A percentile compares a stretch with the other conserved stretches of the same genome.
These are phyloP conservation scores for Apostichopus leukothele DNA, from an alignment of 53 echinoderm and acorn worm species.

Conservation along the genomic window DNA sequence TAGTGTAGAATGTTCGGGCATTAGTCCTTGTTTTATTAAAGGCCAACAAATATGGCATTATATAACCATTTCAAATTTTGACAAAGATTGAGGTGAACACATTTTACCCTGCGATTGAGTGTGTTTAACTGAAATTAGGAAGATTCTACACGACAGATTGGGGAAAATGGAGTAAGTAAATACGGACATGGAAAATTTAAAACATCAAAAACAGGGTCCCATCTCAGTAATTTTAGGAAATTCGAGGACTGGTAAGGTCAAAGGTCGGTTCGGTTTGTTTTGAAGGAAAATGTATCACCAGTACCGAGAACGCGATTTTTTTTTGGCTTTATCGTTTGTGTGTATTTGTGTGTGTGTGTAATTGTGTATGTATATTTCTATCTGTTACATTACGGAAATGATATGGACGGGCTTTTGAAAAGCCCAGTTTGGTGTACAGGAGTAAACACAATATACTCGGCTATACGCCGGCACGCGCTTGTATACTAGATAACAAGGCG, in stretches of 20 bases:
- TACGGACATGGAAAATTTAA: background rate
- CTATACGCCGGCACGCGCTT: too few species aligned
- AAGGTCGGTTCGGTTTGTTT: slow-evolving; percentile 29
- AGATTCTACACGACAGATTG: background rate
- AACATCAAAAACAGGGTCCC: background rate
- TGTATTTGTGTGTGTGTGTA: too few species aligned
- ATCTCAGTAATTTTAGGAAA: slow-evolving; percentile 8
- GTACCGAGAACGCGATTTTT: too few species aligned
- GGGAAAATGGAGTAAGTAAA: background rate
- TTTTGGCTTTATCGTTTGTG: too few species aligned
- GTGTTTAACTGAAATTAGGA: background rate
- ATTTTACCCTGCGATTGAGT: background rate
- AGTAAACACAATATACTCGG: too few species aligned
- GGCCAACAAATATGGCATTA: background rate
- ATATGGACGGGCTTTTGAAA: too few species aligned
- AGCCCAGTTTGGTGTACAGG: too few species aligned
- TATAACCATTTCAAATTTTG: background rate
- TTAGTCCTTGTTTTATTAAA: background rate
- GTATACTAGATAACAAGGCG: too few species aligned
- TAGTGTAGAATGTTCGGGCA: background rate
- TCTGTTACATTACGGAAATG: too few species aligned
- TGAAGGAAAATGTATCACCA: background rate
- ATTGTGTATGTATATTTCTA: too few species aligned
- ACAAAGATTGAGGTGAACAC: background rate
- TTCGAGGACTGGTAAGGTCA: background rate